These are phyloP conservation scores for Anoplophora glabripennis DNA, from an alignment of 1,140 invertebrate species.

Conservation along the genomic window DNA sequence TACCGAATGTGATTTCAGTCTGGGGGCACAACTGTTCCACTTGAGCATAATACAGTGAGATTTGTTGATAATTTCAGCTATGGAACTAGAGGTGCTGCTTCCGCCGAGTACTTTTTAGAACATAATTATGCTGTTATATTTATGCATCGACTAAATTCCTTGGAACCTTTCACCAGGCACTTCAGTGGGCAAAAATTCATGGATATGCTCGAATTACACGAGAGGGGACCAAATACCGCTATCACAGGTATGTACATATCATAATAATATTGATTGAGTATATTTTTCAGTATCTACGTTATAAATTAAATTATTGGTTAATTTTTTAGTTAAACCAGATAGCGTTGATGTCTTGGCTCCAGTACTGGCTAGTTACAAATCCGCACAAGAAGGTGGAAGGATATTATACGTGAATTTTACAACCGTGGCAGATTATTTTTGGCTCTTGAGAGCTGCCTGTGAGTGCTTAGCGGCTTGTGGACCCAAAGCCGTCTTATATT, in stretches of 20 bases:
- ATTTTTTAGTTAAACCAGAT: conserved; percentile 63
- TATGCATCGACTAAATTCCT: conserved; percentile 74
- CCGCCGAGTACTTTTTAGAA: conserved; percentile 93
- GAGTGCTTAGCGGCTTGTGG: conserved; percentile 68
- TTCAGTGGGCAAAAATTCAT: conserved; percentile 77
- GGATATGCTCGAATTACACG: conserved; percentile 71
- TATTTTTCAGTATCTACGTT: neutral
- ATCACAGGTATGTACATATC: conserved; percentile 52
- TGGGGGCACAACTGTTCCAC: conserved; percentile 92
- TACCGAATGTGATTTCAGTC: conserved; percentile 61
- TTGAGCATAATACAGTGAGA: conserved; percentile 95
- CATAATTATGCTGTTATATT: conserved; percentile 77
- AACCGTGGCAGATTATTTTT: conserved; percentile 89
- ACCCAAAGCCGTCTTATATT: conserved; percentile 76
- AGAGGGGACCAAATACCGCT: conserved; percentile 58
- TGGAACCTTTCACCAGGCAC: conserved; percentile 87
- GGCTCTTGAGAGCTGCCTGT: conserved; percentile 79
- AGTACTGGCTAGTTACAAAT: conserved; percentile 70
- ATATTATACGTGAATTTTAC: conserved; percentile 78
- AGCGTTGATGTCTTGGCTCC: conserved; percentile 66
- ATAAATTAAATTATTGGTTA: neutral
- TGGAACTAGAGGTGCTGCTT: conserved; percentile 89
- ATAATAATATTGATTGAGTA: neutral
- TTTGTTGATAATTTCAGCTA: conserved; percentile 99
- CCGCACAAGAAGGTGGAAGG: conserved; percentile 60